phyloP scores from a whole-genome alignment of 1,140 invertebrate species.

The Drosophila bifasciata region DNA sequence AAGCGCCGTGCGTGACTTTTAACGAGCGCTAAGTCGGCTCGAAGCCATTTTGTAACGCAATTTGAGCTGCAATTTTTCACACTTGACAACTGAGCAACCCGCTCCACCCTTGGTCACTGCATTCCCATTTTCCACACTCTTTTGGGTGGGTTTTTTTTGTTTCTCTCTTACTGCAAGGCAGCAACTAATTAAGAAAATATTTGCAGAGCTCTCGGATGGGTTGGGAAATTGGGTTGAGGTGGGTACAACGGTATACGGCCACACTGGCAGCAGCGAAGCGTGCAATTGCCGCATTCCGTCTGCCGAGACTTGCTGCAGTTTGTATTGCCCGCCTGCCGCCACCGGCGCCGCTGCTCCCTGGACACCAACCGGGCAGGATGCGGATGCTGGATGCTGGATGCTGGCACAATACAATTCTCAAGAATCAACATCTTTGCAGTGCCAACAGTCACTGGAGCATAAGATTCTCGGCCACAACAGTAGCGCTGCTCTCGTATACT shows the following conservation, averaged over 20 bases:
- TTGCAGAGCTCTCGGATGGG: conserved; percentile 58
- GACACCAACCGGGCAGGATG: not conserved
- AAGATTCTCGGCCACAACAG: conserved; percentile 33
- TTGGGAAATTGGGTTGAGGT: conserved; percentile 27
- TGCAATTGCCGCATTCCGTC: conserved; percentile 51
- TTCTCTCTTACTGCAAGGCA: conserved; percentile 14
- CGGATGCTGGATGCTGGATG: not conserved
- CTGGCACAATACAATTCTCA: conserved; percentile 47
- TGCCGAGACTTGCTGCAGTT: conserved; percentile 53
- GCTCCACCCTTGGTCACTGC: conserved; percentile 4
- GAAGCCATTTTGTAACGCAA: conserved; percentile 78
- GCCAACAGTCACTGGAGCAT: conserved; percentile 24
- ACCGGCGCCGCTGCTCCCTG: conserved; percentile 9
- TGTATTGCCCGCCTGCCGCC: conserved; percentile 31
- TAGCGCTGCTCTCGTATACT: conserved; percentile 20
- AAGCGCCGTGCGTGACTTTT: conserved; percentile 73
- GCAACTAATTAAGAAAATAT: conserved; percentile 81
- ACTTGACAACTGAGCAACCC: conserved; percentile 67
- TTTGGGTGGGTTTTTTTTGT: not conserved
- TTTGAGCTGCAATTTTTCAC: conserved; percentile 80
- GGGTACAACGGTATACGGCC: conserved; percentile 12
- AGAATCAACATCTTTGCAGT: conserved; percentile 39
- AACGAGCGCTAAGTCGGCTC: conserved; percentile 61
- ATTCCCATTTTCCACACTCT: not conserved
- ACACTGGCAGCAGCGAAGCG: conserved; percentile 43